Evolutionary conservation across 2,888 invertebrate species (phyloP).

Genomic region (Aplocera efformata): DNA sequence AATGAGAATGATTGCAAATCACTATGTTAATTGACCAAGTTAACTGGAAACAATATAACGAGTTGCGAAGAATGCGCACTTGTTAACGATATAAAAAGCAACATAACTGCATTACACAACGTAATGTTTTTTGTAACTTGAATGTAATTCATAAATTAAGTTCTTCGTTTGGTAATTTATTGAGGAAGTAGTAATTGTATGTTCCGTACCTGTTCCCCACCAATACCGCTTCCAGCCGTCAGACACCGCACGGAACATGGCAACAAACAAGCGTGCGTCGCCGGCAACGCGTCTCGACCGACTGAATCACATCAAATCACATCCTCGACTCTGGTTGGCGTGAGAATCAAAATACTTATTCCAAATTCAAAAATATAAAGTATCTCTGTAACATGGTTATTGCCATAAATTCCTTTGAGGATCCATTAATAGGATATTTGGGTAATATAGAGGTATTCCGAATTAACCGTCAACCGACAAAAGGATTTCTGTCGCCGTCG

Average conservation of each 20-base stretch:
- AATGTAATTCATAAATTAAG: too few species aligned
- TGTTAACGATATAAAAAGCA: neutral
- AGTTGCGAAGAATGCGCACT: slow-evolving; percentile 4
- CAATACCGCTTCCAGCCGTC: slow-evolving; percentile 75
- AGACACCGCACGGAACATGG: slow-evolving; percentile 70
- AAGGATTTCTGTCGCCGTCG: slow-evolving; percentile 48
- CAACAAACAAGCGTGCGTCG: slow-evolving; percentile 50
- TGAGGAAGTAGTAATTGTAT: slow-evolving; percentile 62
- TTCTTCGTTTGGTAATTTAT: slow-evolving; percentile 33
- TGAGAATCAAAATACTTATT: slow-evolving; percentile 37
- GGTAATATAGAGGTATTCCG: slow-evolving; percentile 13
- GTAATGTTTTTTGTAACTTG: neutral
- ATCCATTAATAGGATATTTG: slow-evolving; percentile 4
- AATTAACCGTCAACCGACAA: slow-evolving; percentile 38
- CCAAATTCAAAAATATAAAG: slow-evolving; percentile 36
- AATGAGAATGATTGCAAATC: neutral
- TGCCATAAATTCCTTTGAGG: neutral
- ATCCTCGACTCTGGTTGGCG: slow-evolving; percentile 23
- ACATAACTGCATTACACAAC: neutral
- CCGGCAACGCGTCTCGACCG: slow-evolving; percentile 61
- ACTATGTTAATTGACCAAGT: slow-evolving; percentile 9
- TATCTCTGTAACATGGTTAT: slow-evolving; percentile 8
- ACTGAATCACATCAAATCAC: slow-evolving; percentile 44
- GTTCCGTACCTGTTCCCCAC: slow-evolving; percentile 78
- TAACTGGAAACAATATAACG: slow-evolving; percentile 6